These are phyloP conservation scores for Euzetes globulus DNA, from an alignment of 2,888 invertebrate species.

Conservation along the genomic window DNA sequence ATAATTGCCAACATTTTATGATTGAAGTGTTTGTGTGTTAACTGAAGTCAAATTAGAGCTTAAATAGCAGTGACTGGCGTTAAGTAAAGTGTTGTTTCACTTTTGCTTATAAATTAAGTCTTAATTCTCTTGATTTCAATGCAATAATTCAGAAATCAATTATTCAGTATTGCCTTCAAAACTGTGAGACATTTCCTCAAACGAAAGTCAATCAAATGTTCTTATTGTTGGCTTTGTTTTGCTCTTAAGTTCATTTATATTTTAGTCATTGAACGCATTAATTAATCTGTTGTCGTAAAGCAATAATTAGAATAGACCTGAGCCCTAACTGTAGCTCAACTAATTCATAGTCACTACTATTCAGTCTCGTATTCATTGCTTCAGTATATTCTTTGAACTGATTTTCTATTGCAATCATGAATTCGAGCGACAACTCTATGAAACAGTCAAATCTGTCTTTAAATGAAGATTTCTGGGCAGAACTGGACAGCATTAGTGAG, in stretches of 20 bases:
- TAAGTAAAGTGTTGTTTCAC: not conserved
- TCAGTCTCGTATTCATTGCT: not conserved
- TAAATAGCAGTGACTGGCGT: not conserved
- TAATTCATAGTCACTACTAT: not conserved
- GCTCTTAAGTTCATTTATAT: not conserved
- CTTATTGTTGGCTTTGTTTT: not conserved
- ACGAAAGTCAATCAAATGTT: not conserved
- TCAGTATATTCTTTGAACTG: not conserved
- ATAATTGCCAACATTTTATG: not conserved
- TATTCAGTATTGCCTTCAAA: constrained; percentile 4
- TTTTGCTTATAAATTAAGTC: too few species aligned
- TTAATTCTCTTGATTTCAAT: not conserved
- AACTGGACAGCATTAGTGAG: constrained; percentile 6
- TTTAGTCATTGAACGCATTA: not conserved
- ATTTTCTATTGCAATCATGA: not conserved
- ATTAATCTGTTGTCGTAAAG: not conserved
- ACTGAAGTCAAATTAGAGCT: too few species aligned
- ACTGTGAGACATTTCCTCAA: not conserved
- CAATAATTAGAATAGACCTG: not conserved
- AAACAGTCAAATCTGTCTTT: constrained; percentile 3
- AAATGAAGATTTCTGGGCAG: constrained; percentile 12
- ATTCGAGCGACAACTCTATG: not conserved
- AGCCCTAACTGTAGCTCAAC: not conserved
- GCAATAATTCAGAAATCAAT: not conserved
- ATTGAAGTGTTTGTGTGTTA: not conserved